Evolutionary conservation across 37 sponge, comb jelly and placozoan genomes (phyloP).

Genomic region (Ianthella basta): DNA sequence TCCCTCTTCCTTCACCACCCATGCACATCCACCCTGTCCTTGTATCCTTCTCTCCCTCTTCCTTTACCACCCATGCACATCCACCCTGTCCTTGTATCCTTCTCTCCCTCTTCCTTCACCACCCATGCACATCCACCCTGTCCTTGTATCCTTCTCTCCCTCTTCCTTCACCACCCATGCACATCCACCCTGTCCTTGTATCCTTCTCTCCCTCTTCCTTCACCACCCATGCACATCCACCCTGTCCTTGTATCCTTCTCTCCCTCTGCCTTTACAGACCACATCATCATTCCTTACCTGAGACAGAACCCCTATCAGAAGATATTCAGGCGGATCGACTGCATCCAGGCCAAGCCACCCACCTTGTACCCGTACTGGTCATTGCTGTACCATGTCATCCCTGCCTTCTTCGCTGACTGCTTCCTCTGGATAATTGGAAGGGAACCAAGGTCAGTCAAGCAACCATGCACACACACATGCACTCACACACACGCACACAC

Average conservation of each 20-base stretch:
- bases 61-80: no score
- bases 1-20: neutral
- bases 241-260: no score
- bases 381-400: constrained; percentile 68
- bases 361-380: constrained; percentile 59
- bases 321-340: constrained; percentile 58
- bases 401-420: constrained; percentile 71
- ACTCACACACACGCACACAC: no score
- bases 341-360: constrained; percentile 43
- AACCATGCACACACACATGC: neutral
- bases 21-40: no score
- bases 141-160: no score
- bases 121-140: no score
- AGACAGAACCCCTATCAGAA: constrained; percentile 64
- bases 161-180: constrained; percentile 4
- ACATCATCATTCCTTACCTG: constrained; percentile 28
- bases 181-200: no score
- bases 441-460: constrained; percentile 59
- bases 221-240: neutral
- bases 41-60: neutral
- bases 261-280: constrained; percentile 35
- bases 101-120: constrained; percentile 1
- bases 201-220: neutral
- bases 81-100: no score
- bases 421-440: constrained; percentile 59